A percentile compares a stretch with the other conserved stretches of the same genome.
These are phyloP conservation scores for Formica selysi DNA, from an alignment of 1,140 invertebrate species.

Conservation along the genomic window DNA sequence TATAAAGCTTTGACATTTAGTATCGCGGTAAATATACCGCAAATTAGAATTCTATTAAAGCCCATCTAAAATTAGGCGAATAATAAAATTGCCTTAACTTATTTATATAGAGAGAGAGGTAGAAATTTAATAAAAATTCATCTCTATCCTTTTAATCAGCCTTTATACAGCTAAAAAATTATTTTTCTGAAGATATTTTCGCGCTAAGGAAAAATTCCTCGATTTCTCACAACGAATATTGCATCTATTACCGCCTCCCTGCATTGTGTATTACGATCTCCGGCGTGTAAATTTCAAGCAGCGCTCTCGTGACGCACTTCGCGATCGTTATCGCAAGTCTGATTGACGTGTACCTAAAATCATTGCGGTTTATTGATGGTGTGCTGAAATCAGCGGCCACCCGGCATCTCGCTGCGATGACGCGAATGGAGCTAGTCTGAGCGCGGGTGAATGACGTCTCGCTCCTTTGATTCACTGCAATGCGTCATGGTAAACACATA, in stretches of 20 bases:
- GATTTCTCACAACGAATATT: neutral
- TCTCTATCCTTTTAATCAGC: neutral
- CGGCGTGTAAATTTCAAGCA: conserved; percentile 16
- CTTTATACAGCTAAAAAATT: neutral
- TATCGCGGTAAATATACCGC: conserved; percentile 4
- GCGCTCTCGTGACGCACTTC: conserved; percentile 15
- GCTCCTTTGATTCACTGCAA: conserved; percentile 70
- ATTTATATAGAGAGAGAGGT: neutral
- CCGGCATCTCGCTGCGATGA: conserved; percentile 32
- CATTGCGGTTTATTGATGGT: conserved; percentile 18
- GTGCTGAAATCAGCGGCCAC: conserved; percentile 9
- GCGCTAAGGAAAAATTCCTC: neutral
- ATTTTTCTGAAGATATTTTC: neutral
- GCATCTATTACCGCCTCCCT: neutral
- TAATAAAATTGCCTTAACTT: conserved; percentile 2
- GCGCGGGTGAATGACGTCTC: conserved; percentile 67
- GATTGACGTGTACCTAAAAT: conserved; percentile 49
- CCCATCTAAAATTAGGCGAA: neutral
- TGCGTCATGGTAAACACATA: conserved; percentile 66
- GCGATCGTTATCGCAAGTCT: conserved; percentile 14
- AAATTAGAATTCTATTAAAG: neutral
- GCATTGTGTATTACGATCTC: conserved; percentile 22
- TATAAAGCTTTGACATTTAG: neutral
- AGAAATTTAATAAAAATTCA: neutral
- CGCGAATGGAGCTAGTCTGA: conserved; percentile 6